Evolutionary conservation across 2,888 invertebrate species (phyloP), one percentile per base, ranked within the genome.

Genomic region (Ochropleura leucogaster): DNA sequence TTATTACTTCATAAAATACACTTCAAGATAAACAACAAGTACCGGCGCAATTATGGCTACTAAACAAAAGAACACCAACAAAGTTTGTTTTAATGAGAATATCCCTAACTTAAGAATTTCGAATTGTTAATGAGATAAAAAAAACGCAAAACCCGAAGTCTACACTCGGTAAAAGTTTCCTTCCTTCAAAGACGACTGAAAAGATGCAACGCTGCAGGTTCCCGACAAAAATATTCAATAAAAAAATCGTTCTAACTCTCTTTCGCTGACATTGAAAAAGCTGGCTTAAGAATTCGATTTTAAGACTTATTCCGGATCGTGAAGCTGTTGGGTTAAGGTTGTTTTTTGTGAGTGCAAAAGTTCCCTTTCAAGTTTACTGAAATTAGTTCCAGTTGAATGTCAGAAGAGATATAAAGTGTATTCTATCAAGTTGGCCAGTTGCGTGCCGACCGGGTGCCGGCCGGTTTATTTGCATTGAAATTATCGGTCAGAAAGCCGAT

Each of bases 361-460:
- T 92, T 92, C 86, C 78, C 89, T 90, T 87, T 89, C 88, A 91
- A 91, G 90, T 92, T 92, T 90, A 92, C 93, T 90, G 90, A 92
- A 93, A 94, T 94, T 94, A 92, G 92, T 93, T 93, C 90, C 89
- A 92, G 92, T 87, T 92, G 92, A 92, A 93, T 92, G 91, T 93
- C 92, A 92, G 91, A 89, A 88, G 86, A 88, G 89, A 89, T 91
- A 91, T 89, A 90, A 90, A 91, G 88, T 89, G 89, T 89, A 87
- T 87, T 90, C 89, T 89, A 86, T 89, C 85, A 84, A 80, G 85
- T 82, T 82, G 82, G 86, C 82, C 82, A 74, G 83, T 82, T 85
- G 78, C 79, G 84, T 85, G 83, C 79, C 62, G 62, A 44, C 46
- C 72, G 76, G 80, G 68, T 64, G 77, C 75, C 60, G 14, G 44